Base-by-base conservation (phyloP, 2,888 invertebrate genomes). In the Arge pagana region DNA sequence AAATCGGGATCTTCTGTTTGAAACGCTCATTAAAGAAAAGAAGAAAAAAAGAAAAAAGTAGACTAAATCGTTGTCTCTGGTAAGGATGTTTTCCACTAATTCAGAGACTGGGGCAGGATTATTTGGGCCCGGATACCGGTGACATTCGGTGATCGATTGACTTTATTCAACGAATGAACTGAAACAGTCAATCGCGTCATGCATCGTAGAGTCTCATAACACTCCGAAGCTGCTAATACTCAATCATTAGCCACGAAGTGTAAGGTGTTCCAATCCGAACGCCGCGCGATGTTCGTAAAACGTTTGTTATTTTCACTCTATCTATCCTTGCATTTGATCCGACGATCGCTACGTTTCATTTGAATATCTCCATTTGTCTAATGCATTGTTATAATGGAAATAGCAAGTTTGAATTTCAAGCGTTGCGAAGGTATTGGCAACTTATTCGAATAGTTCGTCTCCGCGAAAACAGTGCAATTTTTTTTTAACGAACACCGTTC, bases 371-470 rank as follows among this genome's bases (percentile, higher is more conserved):
- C 31, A 31, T 43, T 31, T 31, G 24, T 45, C 13, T 40, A 21
- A 33, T 19, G 33, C 33, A 35, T 33, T 45, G 16, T 33, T 16
- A 35, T 45, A 45, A 45, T 45, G 21, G 35, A 33, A 13, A 24
- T 45, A 45, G 45, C n/a, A 45, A 33, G 33, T n/a, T n/a, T 45
- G 35, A 45, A 35, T 33, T 33, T 30, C 23, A 33, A 45, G 30
- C 64, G 67, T 67, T 70, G 70, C 69, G 61, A 72, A 70, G 70
- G 68, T 69, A 74, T 71, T 66, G 72, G 71, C 71, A 72, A 72
- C 65, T 60, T 60, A 35, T 43, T 53, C 35, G 37, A 53, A 45
- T 45, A 33, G 15, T 45, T 33, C 35, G 24, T 45, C 13, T 23
- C n/a, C 8, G 31, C 23, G 45, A 35, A 24, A 45, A 45, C 35